Conservation (phyloP, 2,888 invertebrate genomes). For the Standfussiana lucernea region DNA sequence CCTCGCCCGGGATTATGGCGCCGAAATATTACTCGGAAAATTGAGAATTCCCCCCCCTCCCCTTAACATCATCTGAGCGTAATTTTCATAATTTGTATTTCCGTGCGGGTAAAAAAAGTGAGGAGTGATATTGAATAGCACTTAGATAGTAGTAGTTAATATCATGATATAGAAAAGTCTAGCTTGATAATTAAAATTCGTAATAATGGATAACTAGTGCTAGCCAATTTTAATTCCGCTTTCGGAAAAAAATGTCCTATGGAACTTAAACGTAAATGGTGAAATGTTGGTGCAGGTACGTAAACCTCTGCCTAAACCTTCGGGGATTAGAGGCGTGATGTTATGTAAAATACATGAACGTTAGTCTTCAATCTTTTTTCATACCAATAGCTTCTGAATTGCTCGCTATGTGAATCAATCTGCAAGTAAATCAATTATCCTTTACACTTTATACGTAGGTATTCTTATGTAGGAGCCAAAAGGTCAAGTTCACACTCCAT, state of each 20-base stretch:
- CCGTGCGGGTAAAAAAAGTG: neutral
- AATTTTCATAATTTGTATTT: conserved; percentile 57
- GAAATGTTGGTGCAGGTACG: too few relatives aligned
- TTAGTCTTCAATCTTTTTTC: neutral
- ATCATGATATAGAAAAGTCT: neutral
- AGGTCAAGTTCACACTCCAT: neutral
- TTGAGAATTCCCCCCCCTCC: conserved; percentile 47
- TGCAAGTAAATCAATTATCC: neutral
- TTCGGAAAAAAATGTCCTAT: neutral
- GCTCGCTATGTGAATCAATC: neutral
- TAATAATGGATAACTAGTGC: neutral
- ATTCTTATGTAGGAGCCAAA: neutral
- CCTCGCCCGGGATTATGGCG: conserved; percentile 40
- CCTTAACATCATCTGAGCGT: conserved; percentile 40
- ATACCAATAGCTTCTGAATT: neutral
- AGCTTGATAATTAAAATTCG: neutral
- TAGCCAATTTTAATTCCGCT: neutral
- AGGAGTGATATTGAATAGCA: conserved; percentile 10
- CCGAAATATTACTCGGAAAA: conserved; percentile 59
- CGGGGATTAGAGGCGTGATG: neutral
- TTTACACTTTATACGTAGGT: neutral
- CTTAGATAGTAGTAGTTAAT: too few relatives aligned
- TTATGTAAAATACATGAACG: neutral
- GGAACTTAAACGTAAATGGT: neutral
- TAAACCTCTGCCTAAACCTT: too few relatives aligned